A percentile compares a stretch with the other conserved stretches of the same genome.
Conservation (phyloP, 2,113 vertebrate genomes). For the Orcinus orca region DNA sequence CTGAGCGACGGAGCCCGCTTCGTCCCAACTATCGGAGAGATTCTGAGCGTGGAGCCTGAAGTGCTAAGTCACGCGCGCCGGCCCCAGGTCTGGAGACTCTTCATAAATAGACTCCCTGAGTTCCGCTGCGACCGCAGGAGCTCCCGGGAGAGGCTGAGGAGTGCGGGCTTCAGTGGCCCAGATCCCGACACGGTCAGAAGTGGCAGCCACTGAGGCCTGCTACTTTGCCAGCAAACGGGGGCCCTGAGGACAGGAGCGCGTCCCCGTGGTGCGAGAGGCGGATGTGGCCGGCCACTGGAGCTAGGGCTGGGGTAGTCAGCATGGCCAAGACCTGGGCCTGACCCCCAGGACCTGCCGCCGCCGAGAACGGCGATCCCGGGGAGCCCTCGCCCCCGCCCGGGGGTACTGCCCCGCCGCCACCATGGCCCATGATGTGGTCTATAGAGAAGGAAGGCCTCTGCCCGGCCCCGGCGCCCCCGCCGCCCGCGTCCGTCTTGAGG, state of each 20-base stretch:
- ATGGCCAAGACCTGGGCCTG: constrained; percentile 95
- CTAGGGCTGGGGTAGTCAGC: constrained; percentile 90
- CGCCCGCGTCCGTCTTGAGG: constrained; percentile 90
- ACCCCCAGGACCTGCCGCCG: constrained; percentile 85
- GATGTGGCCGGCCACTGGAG: constrained; percentile 90
- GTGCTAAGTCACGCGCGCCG: background rate
- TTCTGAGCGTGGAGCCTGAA: constrained; percentile 23
- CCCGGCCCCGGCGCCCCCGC: constrained; percentile 73
- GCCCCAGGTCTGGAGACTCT: constrained; percentile 62
- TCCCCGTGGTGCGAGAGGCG: constrained; percentile 90
- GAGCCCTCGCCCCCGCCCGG: constrained; percentile 78
- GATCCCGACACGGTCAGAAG: constrained; percentile 82
- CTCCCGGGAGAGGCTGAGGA: constrained; percentile 45
- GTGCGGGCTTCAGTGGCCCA: constrained; percentile 45
- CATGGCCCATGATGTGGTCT: constrained; percentile 94
- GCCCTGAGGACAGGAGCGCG: constrained; percentile 85
- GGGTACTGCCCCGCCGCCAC: constrained; percentile 78
- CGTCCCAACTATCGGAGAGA: constrained; percentile 43
- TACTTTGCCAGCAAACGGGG: constrained; percentile 91
- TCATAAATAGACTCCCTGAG: constrained; percentile 78
- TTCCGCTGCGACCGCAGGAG: constrained; percentile 63
- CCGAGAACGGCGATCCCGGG: constrained; percentile 86
- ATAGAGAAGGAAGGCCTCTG: constrained; percentile 95
- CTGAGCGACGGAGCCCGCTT: constrained; percentile 52
- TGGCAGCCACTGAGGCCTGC: constrained; percentile 92